A percentile compares a stretch with the other conserved stretches of the same genome.
Conservation (phyloP, 2,888 invertebrate species). For the Steromphala cineraria region DNA sequence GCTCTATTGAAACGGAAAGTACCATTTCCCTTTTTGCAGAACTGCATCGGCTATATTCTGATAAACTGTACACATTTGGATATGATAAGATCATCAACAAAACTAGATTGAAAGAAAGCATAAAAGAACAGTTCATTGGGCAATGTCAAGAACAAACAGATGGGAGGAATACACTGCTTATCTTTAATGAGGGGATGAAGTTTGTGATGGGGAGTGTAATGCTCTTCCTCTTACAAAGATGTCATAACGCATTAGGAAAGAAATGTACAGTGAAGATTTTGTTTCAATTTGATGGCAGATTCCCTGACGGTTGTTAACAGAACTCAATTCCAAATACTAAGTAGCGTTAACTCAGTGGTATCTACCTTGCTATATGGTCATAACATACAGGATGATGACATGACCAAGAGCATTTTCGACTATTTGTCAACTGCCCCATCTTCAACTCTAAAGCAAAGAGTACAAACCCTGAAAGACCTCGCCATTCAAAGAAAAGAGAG, state of each 20-base stretch:
- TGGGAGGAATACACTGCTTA: background rate
- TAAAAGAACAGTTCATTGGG: background rate
- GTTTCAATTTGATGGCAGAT: background rate
- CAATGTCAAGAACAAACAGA: background rate
- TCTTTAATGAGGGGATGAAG: background rate
- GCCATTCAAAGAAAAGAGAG: background rate
- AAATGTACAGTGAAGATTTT: background rate
- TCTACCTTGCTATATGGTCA: constrained; percentile 8
- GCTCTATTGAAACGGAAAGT: background rate
- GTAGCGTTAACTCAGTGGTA: background rate
- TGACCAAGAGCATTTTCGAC: background rate
- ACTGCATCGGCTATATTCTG: background rate
- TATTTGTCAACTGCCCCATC: background rate
- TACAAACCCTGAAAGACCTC: no score
- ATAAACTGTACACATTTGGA: background rate
- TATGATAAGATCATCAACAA: background rate
- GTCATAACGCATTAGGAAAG: background rate
- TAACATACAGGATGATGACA: background rate
- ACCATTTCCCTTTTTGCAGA: no score
- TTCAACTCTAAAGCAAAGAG: background rate
- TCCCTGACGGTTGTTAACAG: constrained; percentile 20
- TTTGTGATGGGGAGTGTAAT: background rate
- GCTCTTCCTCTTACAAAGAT: background rate
- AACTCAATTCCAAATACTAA: constrained; percentile 21
- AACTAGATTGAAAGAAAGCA: background rate